Evolutionary conservation across 2,113 vertebrate genomes (phyloP), one percentile per base, ranked within the genome.

Genomic region (Cranoglanis bouderius): DNA sequence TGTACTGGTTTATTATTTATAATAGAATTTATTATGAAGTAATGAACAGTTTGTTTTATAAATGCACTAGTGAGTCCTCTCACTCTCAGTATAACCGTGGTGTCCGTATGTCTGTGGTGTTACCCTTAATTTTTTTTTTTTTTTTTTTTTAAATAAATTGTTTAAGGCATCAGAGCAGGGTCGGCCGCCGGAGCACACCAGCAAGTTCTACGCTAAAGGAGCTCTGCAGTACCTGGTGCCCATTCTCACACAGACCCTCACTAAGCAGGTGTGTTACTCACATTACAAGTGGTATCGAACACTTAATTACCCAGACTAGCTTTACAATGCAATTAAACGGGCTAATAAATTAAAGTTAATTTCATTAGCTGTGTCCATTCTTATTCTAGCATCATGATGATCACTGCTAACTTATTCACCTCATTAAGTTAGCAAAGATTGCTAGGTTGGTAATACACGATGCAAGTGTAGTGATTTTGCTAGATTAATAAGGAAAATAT

Each of bases 181-280:
- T 0, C 96, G 97, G 35, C 98, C 98, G 55, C 98, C 98, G 0
- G 98, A 99, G 96, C 98, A 99, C 94, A 99, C 98, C 61, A 99
- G 98, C 94, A 99, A 99, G 70, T 99, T 99, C 92, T 99, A 99
- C 26, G 98, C 98, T 35, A 99, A 99, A 94, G 98, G 98, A 90
- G 98, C 98, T 0, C 94, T 99, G 29, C 98, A 99, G 92, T 99
- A 99, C 93, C 94, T 99, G 94, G 98, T 99, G 82, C 98, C 98
- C 0, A 99, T 99, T 88, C 96, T 99, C 4, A 99, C 98, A 3
- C 98, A 99, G 93, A 99, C 98, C 0, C 95, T 99, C 93, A 98
- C 97, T 61, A 99, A 99, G 85, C 98, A 99, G 97, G 98, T 99
- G 92, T 88, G 84, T 16, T 32, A 46, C 14, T n/a, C 19, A 24